Base-by-base conservation (phyloP, 2,888 invertebrate genomes). In the Lasioglossum malachurum region DNA sequence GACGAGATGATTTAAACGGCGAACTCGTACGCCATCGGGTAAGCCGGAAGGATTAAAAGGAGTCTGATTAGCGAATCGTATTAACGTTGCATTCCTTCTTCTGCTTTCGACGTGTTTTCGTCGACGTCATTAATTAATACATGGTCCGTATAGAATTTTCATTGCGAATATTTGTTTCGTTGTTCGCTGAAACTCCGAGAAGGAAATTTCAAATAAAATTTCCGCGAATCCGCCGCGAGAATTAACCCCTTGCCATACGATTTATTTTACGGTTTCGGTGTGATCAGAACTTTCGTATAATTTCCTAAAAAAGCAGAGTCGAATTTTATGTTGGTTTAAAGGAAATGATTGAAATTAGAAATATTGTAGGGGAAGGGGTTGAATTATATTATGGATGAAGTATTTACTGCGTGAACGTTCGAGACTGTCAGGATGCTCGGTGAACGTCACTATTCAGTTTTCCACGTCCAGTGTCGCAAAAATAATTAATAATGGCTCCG, bases 51-150 rank as follows among this genome's bases (percentile, higher is more conserved):
- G 86, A 81, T 87, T 87, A 85, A 75, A 75, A 75, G 73, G 67
- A 73, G 82, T 69, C 85, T 76, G 75, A 85, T 87, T 75, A 75
- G 64, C 77, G 74, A 77, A 84, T 78, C 84, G 75, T 72, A 75
- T 84, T 69, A 80, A 35, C 60, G 38, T 78, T 69, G 67, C 76
- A 78, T 72, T 38, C 75, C 67, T 78, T 53, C 72, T 38, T 38
- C 38, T 38, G 16, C 38, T 10, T 69, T 19, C 12, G 38, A 38
- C 19, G 46, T 4, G 4, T 72, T 72, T 31, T 46, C 44, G 14
- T 12, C 41, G 41, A 49, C 49, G 49, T 49, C 23, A 49, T n/a
- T 10, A n/a, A 53, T 53, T 53, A 23, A 53, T 23, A 23, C 23
- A 8, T 23, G 8, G 0, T 23, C 53, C 2, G 23, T 23, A 10